Percentiles rank a stretch among this genome's conserved stretches.
These are phyloP conservation scores for Dione vanillae DNA, from an alignment of 2,888 invertebrate species.

Conservation along the genomic window DNA sequence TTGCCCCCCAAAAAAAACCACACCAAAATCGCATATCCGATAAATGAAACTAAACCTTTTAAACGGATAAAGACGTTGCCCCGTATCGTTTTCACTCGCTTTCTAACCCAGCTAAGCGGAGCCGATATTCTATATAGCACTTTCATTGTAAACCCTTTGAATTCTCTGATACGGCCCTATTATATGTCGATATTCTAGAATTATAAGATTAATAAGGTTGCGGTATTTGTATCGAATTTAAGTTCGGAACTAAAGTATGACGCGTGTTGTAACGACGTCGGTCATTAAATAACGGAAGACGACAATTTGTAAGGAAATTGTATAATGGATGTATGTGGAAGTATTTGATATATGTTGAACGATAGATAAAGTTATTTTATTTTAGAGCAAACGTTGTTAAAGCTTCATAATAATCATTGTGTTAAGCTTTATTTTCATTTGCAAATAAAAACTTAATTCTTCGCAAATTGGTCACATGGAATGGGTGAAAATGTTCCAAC, in stretches of 20 bases:
- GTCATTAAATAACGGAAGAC: conserved; percentile 17
- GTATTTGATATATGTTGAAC: background rate
- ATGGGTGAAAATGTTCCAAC: no score
- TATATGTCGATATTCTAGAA: conserved; percentile 18
- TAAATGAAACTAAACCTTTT: conserved; percentile 35
- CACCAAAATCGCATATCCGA: background rate
- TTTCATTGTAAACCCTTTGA: conserved; percentile 48
- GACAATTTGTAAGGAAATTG: conserved; percentile 19
- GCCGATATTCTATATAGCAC: conserved; percentile 50
- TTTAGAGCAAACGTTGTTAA: conserved; percentile 1
- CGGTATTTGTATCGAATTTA: conserved; percentile 20
- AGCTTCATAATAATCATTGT: no score
- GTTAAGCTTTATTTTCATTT: no score
- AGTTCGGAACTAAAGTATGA: background rate
- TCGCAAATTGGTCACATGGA: no score
- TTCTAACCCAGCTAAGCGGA: conserved; percentile 52
- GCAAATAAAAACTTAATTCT: no score
- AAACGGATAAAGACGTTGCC: conserved; percentile 44
- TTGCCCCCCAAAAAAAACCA: no score
- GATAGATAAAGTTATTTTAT: background rate
- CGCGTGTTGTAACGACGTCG: conserved; percentile 15
- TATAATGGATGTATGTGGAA: conserved; percentile 13
- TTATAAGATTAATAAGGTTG: conserved; percentile 15
- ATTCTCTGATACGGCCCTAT: conserved; percentile 36
- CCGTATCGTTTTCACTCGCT: conserved; percentile 51